Conservation (phyloP, 1,140 invertebrate species). For the Schlechtendalia chinensis region DNA sequence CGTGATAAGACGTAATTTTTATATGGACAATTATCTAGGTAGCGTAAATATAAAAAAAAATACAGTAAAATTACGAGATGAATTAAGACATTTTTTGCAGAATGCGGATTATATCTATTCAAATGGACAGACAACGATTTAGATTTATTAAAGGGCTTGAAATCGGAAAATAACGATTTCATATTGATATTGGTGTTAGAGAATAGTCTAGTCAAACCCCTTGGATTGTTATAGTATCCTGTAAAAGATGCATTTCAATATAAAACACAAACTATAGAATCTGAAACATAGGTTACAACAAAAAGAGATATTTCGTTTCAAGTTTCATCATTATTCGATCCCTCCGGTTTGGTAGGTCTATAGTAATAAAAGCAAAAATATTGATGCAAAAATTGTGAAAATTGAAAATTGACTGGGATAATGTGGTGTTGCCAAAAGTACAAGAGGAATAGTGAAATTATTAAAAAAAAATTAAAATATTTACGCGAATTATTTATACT, state of each 20-base stretch:
- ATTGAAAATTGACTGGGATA: too few species aligned
- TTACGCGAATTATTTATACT: neutral
- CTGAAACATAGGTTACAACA: neutral
- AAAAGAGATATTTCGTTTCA: slow-evolving; percentile 51
- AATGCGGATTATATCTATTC: neutral
- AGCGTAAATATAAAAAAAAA: neutral
- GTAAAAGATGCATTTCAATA: neutral
- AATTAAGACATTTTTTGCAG: neutral
- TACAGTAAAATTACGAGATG: neutral
- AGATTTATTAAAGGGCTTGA: too few species aligned
- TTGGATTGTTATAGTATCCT: slow-evolving; percentile 2
- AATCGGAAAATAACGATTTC: too few species aligned
- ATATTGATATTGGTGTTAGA: too few species aligned
- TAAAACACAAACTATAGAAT: neutral
- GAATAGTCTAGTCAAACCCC: too few species aligned
- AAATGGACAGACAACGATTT: too few species aligned
- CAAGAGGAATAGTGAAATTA: neutral
- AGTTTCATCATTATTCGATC: slow-evolving; percentile 54
- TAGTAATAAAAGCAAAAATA: too few species aligned
- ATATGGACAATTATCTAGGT: too few species aligned
- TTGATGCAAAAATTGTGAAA: too few species aligned
- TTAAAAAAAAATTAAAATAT: neutral
- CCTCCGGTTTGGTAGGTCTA: slow-evolving; percentile 53
- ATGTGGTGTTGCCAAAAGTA: neutral
- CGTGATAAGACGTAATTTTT: neutral